Base-by-base conservation (phyloP, 2,797 vertebrate species). In the Bovichtus variegatus region DNA sequence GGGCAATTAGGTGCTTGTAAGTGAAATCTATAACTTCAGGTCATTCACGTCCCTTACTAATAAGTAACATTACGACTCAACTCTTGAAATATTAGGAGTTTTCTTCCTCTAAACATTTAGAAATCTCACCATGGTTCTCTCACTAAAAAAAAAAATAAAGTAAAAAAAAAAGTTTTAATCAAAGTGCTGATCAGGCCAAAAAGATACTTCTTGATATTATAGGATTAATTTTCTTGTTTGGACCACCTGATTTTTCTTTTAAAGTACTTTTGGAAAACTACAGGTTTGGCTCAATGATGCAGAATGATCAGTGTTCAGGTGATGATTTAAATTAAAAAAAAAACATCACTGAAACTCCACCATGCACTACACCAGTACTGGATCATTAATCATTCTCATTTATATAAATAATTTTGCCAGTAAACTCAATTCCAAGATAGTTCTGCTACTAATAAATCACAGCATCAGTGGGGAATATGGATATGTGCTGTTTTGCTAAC, bases 341-440 rank as follows among this genome's bases (percentile, higher is more conserved):
- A 40, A 36, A 46, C 23, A 63, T 61, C 9, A 18, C 18, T 18
- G 25, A 36, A 50, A 69, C 25, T 25, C 12, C 1, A 9, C 7
- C 46, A 47, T 62, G 49, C 43, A 47, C 78, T 31, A 50, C 21
- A 60, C 19, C 1, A 38, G 29, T 47, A 63, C 61, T 67, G 19
- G 51, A 54, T 67, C 77, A 76, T 83, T 78, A 67, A 74, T 87
- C 64, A 64, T 51, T 76, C 34, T 74, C 53, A 74, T 69, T 79
- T 81, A 8, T 54, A 25, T 12, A n/a, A 59, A 49, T 66, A 49
- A 66, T 72, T 74, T 64, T 54, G 46, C 70, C 74, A 44, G 57
- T n/a, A 51, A 27, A 61, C 31, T 50, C 38, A 51, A 49, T 19
- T 8, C 7, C 12, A 38, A 53, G 19, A 75, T 38, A 51, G 10